Evolutionary conservation across 1,140 invertebrate species (phyloP).

Genomic region (Aphelinus atriplicis): DNA sequence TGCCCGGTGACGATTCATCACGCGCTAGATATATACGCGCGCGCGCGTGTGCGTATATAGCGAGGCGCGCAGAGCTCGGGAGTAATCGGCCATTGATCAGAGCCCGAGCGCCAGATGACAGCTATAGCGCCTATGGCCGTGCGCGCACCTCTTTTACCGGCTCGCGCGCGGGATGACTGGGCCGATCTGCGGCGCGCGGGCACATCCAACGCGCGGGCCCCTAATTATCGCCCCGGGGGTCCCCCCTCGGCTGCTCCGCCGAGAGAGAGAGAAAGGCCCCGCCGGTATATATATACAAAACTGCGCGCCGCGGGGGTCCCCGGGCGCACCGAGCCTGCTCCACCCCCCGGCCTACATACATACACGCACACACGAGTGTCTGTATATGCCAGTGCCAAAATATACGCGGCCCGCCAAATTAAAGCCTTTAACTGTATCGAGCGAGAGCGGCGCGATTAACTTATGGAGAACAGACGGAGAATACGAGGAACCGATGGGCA

Average conservation of each 20-base stretch:
- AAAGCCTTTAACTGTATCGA: slow-evolving; percentile 30
- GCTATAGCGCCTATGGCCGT: background rate
- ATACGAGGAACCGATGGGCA: too few species aligned
- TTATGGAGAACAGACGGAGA: too few species aligned
- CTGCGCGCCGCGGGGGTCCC: slow-evolving; percentile 25
- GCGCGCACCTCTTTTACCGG: too few species aligned
- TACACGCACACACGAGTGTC: too few species aligned
- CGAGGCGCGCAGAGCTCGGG: background rate
- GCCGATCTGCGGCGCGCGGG: slow-evolving; percentile 45
- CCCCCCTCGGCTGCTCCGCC: slow-evolving; percentile 51
- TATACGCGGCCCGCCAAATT: slow-evolving; percentile 5
- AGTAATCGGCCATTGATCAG: background rate
- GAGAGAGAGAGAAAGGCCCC: slow-evolving; percentile 50
- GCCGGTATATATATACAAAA: slow-evolving; percentile 29
- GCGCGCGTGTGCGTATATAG: too few species aligned
- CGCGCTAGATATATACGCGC: background rate
- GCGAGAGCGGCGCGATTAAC: too few species aligned
- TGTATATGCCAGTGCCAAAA: background rate
- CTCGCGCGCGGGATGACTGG: slow-evolving; percentile 10
- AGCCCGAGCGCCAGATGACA: slow-evolving; percentile 25
- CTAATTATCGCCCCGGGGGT: slow-evolving; percentile 61
- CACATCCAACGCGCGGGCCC: slow-evolving; percentile 58
- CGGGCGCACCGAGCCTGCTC: background rate
- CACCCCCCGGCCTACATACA: background rate
- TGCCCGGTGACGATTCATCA: background rate